These are phyloP conservation scores for Rhineura floridana DNA, from an alignment of 2,113 vertebrate genomes.

Conservation along the genomic window DNA sequence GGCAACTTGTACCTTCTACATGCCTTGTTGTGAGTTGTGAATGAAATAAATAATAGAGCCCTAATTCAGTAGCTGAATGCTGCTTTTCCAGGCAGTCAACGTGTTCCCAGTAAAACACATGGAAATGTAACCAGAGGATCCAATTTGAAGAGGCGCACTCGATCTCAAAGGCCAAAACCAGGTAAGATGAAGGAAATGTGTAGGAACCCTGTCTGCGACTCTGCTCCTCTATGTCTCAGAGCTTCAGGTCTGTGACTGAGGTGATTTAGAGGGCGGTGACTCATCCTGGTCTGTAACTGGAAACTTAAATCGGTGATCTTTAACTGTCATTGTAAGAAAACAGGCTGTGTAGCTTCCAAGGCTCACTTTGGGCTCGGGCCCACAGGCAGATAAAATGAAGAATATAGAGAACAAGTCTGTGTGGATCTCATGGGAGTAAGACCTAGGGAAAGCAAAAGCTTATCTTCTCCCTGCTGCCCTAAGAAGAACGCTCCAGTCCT, in stretches of 20 bases:
- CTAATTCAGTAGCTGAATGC: neutral
- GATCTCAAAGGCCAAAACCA: constrained; percentile 69
- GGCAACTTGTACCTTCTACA: neutral
- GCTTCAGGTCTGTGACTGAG: neutral
- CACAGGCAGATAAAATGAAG: neutral
- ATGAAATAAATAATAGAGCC: neutral
- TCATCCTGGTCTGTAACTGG: neutral
- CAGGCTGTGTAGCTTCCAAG: neutral
- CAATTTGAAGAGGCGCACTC: constrained; percentile 77
- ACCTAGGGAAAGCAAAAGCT: neutral
- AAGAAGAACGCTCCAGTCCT: neutral
- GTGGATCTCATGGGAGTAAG: neutral
- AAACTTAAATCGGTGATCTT: neutral
- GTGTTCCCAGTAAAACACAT: constrained; percentile 59
- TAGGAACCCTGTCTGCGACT: neutral
- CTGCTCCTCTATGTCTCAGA: neutral
- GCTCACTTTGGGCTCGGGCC: neutral
- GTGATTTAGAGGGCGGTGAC: neutral
- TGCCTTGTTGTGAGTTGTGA: neutral
- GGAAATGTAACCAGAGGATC: constrained; percentile 49
- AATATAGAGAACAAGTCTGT: neutral
- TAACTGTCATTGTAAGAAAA: neutral
- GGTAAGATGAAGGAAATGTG: constrained; percentile 61
- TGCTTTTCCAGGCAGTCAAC: constrained; percentile 72
- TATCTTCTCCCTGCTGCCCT: neutral